phyloP scores from a whole-genome alignment of 2,113 vertebrate genomes.

The Gopherus flavomarginatus region DNA sequence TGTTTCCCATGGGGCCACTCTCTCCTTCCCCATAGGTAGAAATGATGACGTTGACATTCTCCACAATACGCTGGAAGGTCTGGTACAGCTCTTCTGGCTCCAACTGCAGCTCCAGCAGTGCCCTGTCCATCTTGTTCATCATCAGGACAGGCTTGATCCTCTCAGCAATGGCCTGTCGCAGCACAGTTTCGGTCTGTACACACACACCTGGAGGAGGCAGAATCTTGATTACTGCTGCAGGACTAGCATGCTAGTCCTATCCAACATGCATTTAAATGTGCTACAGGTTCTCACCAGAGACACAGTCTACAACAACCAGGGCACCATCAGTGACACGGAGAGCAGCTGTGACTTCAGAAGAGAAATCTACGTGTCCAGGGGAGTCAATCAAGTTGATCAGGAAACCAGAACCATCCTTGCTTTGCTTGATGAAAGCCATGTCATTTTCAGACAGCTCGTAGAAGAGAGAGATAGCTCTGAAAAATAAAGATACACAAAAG shows the following conservation, averaged over 20 bases:
- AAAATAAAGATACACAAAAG: neutral
- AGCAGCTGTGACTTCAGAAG: constrained; percentile 96
- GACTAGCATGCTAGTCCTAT: rapidly evolving
- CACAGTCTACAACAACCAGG: constrained; percentile 95
- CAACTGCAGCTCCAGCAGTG: constrained; percentile 94
- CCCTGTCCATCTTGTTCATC: constrained; percentile 99
- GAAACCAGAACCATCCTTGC: constrained; percentile 92
- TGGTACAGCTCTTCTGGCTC: constrained; percentile 92
- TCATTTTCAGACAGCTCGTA: constrained; percentile 91
- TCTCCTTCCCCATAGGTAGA: constrained; percentile 94
- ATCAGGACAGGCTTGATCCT: constrained; percentile 96
- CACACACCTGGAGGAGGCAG: constrained; percentile 86
- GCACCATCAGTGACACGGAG: constrained; percentile 96
- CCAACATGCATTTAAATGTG: rapidly evolving
- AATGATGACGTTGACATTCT: constrained; percentile 95
- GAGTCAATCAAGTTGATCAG: constrained; percentile 98
- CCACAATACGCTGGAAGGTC: constrained; percentile 97
- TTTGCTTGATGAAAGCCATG: constrained; percentile 95
- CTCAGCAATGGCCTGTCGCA: constrained; percentile 94
- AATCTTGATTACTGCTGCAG: rapidly evolving
- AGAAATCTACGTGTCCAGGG: constrained; percentile 96
- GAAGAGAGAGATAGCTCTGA: constrained; percentile 93
- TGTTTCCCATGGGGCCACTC: constrained; percentile 92
- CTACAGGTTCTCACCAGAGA: constrained; percentile 86
- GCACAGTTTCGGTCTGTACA: constrained; percentile 95